Evolutionary conservation across 35 echinoderm and acorn worm genomes (phyloP).

Genomic region (Ophioderma brevispina): DNA sequence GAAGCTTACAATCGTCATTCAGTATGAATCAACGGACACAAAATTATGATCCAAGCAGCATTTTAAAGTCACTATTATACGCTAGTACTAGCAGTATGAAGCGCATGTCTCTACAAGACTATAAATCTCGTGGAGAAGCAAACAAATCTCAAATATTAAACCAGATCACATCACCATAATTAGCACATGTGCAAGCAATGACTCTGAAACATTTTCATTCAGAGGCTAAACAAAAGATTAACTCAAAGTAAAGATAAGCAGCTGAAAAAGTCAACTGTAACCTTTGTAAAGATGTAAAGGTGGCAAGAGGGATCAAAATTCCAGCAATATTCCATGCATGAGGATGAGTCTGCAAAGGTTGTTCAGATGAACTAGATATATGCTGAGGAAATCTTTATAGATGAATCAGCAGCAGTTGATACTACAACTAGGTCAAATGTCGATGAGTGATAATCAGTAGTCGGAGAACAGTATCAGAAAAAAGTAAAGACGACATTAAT

Average conservation of each 20-base stretch:
- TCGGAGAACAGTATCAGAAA: neutral
- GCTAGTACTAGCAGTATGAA: neutral
- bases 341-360: neutral
- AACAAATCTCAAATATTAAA: neutral
- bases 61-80: neutral
- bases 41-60: neutral
- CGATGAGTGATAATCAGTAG: neutral
- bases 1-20: too few relatives aligned
- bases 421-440: neutral
- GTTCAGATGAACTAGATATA: neutral
- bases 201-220: too few relatives aligned
- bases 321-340: too few relatives aligned
- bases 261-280: too few relatives aligned
- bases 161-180: too few relatives aligned
- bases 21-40: too few relatives aligned
- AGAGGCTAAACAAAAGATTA: too few relatives aligned
- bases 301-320: too few relatives aligned
- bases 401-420: neutral
- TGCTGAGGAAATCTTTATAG: neutral
- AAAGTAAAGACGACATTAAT: neutral
- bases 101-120: neutral
- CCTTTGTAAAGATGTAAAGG: too few relatives aligned
- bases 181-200: too few relatives aligned
- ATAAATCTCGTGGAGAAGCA: neutral
- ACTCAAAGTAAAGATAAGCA: too few relatives aligned